phyloP scores from a whole-genome alignment of 1,140 invertebrate species.

The Drosophila burlai region DNA sequence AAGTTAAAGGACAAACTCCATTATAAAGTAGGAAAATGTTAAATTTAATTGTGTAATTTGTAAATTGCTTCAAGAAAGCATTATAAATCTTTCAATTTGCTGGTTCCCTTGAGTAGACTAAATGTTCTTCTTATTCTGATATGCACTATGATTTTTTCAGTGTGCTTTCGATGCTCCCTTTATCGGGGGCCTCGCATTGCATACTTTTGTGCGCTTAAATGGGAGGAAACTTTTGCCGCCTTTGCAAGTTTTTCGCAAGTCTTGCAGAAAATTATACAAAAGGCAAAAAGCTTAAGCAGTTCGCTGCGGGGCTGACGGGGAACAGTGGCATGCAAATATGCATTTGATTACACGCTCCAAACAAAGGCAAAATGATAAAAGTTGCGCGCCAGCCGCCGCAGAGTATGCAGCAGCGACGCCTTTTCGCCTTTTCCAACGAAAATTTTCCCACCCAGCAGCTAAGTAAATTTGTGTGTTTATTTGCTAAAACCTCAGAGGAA shows the following conservation, averaged over 20 bases:
- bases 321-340: conserved; percentile 75
- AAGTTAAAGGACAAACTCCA: neutral
- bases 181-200: conserved; percentile 58
- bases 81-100: no score
- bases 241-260: conserved; percentile 79
- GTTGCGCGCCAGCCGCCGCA: conserved; percentile 57
- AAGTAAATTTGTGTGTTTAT: conserved; percentile 83
- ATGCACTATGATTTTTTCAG: neutral
- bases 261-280: conserved; percentile 83
- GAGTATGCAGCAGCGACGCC: conserved; percentile 64
- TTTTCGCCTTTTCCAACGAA: conserved; percentile 61
- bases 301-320: neutral
- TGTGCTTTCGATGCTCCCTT: conserved; percentile 21
- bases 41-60: no score
- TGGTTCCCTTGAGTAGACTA: neutral
- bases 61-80: no score
- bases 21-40: neutral
- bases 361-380: conserved; percentile 80
- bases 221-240: conserved; percentile 72
- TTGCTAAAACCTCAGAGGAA: conserved; percentile 72
- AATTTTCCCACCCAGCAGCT: conserved; percentile 36
- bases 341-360: conserved; percentile 82
- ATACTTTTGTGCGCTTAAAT: conserved; percentile 60
- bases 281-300: conserved; percentile 56
- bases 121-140: neutral